These are phyloP conservation scores for Phaedon cochleariae DNA, from an alignment of 2,888 invertebrate genomes.

Conservation along the genomic window DNA sequence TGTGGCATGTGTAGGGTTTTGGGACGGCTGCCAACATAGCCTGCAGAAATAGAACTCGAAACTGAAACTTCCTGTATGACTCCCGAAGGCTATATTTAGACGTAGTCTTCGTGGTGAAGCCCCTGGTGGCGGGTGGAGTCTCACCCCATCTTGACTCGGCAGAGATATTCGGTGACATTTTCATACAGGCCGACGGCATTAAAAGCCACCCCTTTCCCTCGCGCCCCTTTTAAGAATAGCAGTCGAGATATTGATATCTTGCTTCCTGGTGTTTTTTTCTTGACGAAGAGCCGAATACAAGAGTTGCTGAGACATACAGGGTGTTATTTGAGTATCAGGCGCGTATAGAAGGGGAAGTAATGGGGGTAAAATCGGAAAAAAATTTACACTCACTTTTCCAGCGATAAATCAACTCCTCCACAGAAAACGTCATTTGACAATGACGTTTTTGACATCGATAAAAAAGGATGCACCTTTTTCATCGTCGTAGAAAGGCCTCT, in stretches of 20 bases:
- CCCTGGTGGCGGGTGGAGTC: background rate
- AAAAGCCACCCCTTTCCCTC: slow-evolving; percentile 2
- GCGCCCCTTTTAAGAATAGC: background rate
- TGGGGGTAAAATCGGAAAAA: too few species aligned
- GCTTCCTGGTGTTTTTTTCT: background rate
- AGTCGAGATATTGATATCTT: background rate
- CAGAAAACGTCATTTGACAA: too few species aligned
- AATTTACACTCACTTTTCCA: too few species aligned
- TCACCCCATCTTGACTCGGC: background rate
- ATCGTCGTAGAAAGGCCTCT: too few species aligned
- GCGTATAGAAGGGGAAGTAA: too few species aligned
- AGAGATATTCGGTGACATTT: slow-evolving; percentile 29
- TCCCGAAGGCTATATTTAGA: slow-evolving; percentile 16
- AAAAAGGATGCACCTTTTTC: too few species aligned
- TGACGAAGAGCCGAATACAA: background rate
- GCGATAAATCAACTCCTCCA: too few species aligned
- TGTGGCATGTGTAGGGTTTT: too few species aligned
- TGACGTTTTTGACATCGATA: too few species aligned
- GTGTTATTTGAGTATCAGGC: too few species aligned
- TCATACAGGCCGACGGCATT: slow-evolving; percentile 18
- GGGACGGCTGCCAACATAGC: background rate
- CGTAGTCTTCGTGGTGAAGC: background rate
- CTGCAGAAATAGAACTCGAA: background rate
- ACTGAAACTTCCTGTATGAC: slow-evolving; percentile 10
- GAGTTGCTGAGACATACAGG: too few species aligned